phyloP scores from a whole-genome alignment of 2,113 vertebrate species.

The Callaeas wilsoni region DNA sequence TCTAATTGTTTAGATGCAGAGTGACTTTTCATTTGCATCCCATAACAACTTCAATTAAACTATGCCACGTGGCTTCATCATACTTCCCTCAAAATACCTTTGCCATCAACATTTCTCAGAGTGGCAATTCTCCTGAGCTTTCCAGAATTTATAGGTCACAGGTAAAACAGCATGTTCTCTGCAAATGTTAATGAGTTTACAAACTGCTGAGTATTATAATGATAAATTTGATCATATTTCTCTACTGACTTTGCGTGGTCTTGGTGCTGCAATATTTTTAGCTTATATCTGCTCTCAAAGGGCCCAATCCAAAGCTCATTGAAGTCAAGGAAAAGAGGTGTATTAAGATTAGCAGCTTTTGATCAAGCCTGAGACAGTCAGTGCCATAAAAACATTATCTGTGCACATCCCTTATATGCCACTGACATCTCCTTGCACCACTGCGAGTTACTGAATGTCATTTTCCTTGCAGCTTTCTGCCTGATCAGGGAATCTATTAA shows the following conservation, averaged over 20 bases:
- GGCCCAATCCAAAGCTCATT: background rate
- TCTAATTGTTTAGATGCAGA: background rate
- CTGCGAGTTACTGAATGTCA: background rate
- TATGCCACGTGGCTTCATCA: background rate
- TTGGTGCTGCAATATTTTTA: constrained; percentile 21
- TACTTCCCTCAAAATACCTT: background rate
- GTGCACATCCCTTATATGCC: background rate
- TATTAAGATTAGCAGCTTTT: constrained; percentile 30
- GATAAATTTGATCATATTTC: constrained; percentile 33
- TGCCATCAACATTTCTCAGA: background rate
- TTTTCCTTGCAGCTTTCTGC: background rate
- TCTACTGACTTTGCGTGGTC: background rate
- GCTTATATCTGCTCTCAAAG: background rate
- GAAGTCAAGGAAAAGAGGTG: constrained; percentile 28
- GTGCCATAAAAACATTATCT: constrained; percentile 5
- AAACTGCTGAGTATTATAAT: constrained; percentile 45
- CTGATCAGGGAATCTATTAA: constrained; percentile 32
- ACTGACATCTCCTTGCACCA: background rate
- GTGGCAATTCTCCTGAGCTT: constrained; percentile 14
- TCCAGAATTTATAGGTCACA: constrained; percentile 36
- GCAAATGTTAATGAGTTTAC: constrained; percentile 62
- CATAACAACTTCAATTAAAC: constrained; percentile 3
- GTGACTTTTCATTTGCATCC: background rate
- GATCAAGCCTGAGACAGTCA: constrained; percentile 2
- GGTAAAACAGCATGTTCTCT: constrained; percentile 34